Evolutionary conservation across 1,140 invertebrate species (phyloP), one percentile per base, ranked within the genome.

Genomic region (Brachionus koreanus): DNA sequence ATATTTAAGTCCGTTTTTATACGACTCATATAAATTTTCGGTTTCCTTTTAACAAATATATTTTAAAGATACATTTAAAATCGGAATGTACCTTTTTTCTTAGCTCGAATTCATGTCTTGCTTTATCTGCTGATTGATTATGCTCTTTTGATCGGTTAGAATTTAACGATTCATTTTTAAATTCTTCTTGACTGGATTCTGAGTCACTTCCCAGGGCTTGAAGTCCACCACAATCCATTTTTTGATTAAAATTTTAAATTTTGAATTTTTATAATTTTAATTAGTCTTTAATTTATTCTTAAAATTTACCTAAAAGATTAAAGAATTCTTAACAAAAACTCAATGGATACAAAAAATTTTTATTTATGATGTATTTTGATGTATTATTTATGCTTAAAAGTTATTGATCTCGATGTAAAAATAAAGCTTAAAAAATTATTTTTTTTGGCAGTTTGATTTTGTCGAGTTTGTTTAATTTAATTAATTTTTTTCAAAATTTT

Each of bases 181-280:
- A 5, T 23, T 57, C 49, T 19, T 57, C 49, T 23, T 57, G n/a
- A 9, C 49, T 57, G 49, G 13, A 19, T 46, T 74, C 69, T 9
- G 69, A 74, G 16, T 74, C 69, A n/a, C 69, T 74, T 74, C 69
- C 69, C 19, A 74, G 33, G 12, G 69, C 69, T 46, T 74, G 69
- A 13, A 74, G 69, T 25, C 42, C 39, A 10, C 19, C 42, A 33
- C 69, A 74, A 74, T 74, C 42, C 69, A 74, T 74, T 74, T 65
- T 72, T 65, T 3, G 5, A 33, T n/a, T 35, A 3, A 67, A 65
- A 33, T 74, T 46, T 13, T 23, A 74, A 33, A 23, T 29, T 69
- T 69, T 67, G 6, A 25, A 25, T 10, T 63, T 23, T 37, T 16
- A 37, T 19, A 69, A 29, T 63, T 63, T 65, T 13, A 37, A 65